These are phyloP conservation scores for Clostera curtula DNA, from an alignment of 2,888 invertebrate species.

Conservation along the genomic window DNA sequence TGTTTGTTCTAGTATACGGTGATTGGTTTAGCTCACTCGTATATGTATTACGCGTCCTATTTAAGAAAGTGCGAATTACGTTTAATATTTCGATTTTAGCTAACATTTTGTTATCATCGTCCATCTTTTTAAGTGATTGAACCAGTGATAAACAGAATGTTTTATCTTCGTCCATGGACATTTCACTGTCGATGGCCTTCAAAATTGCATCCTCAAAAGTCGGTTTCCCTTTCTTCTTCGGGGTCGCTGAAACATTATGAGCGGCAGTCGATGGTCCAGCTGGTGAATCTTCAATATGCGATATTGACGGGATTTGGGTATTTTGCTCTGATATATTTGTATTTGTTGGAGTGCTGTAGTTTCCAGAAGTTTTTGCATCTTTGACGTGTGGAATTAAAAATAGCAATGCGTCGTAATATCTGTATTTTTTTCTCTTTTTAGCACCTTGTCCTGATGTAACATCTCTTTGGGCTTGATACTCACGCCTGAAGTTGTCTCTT, in stretches of 20 bases:
- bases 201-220: constrained; percentile 8
- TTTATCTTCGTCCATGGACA: constrained; percentile 2
- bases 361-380: constrained; percentile 6
- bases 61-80: constrained; percentile 2
- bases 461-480: constrained; percentile 9
- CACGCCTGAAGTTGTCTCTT: constrained; percentile 13
- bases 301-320: background rate
- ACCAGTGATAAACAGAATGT: constrained; percentile 7
- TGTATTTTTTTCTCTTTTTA: constrained; percentile 13
- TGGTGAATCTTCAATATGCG: constrained; percentile 3
- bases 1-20: too few species aligned
- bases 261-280: constrained; percentile 2
- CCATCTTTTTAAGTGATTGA: constrained; percentile 1
- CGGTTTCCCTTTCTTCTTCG: constrained; percentile 7
- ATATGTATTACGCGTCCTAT: too few species aligned
- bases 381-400: constrained; percentile 15
- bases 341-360: constrained; percentile 6
- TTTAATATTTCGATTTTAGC: constrained; percentile 4
- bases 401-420: constrained; percentile 13
- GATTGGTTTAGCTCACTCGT: too few species aligned
- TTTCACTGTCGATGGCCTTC: constrained; percentile 9
- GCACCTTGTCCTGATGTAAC: constrained; percentile 4
- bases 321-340: constrained; percentile 3
- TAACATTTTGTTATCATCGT: constrained; percentile 3
- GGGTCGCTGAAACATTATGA: constrained; percentile 4